A percentile compares a stretch with the other conserved stretches of the same genome.
Evolutionary conservation across 2,113 vertebrate genomes (phyloP).

Genomic region (Paramormyrops kingsleyae): DNA sequence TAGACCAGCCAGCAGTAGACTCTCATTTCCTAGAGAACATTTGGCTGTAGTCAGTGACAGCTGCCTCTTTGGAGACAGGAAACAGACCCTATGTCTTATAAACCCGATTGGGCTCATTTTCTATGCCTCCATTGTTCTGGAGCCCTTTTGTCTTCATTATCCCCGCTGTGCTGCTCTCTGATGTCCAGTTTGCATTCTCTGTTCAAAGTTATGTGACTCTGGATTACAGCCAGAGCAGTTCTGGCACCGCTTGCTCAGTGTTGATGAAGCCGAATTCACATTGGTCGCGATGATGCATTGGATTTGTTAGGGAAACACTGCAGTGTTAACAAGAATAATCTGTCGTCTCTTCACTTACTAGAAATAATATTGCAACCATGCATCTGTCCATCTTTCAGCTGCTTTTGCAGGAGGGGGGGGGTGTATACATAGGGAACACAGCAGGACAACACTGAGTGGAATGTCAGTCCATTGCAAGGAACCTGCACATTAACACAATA

Average conservation of each 20-base stretch:
- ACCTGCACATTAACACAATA: not conserved
- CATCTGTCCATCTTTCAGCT: not conserved
- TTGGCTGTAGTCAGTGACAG: not conserved
- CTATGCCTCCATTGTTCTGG: not conserved
- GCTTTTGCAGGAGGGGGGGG: not conserved
- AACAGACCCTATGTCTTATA: not conserved
- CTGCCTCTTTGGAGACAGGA: not conserved
- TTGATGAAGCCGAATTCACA: not conserved
- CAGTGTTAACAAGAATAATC: not conserved
- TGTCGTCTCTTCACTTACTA: not conserved
- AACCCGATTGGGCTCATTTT: not conserved
- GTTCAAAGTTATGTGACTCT: conserved; percentile 5
- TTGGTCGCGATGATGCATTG: not conserved
- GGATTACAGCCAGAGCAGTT: not conserved
- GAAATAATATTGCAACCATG: not conserved
- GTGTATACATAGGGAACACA: not conserved
- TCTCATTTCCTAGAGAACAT: not conserved
- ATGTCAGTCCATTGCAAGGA: not conserved
- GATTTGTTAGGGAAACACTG: not conserved
- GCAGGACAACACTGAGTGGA: not conserved
- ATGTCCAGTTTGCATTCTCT: not conserved
- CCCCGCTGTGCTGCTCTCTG: not conserved
- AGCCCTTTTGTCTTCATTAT: conserved; percentile 25
- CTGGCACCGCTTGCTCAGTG: not conserved
- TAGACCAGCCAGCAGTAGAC: not conserved